Percentiles rank a stretch among this genome's conserved stretches.
Conservation (phyloP, 1,140 invertebrate species). For the Aphelenchoides besseyi region DNA sequence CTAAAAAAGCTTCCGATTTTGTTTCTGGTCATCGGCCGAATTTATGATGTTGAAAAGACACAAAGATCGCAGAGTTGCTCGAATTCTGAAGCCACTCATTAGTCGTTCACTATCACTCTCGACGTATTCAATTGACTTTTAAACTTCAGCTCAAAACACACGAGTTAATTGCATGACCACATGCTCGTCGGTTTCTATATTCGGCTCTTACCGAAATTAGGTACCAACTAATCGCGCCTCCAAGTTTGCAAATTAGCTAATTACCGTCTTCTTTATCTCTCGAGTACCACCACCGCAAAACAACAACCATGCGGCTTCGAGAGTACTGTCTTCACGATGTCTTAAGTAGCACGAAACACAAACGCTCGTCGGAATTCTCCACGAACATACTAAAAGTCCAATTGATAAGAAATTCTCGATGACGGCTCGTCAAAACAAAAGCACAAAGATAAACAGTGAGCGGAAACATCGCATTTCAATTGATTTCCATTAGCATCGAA, state of each 20-base stretch:
- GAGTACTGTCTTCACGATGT: neutral
- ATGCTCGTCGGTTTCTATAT: too few species aligned
- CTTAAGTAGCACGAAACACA: neutral
- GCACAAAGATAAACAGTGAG: neutral
- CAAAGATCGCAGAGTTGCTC: neutral
- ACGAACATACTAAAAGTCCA: neutral
- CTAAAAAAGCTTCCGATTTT: too few species aligned
- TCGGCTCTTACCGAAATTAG: neutral
- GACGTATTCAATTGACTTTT: neutral
- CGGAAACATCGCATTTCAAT: neutral
- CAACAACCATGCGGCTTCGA: neutral
- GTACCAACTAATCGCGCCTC: neutral
- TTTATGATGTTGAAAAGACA: too few species aligned
- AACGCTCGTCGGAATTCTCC: neutral
- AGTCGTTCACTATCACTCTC: neutral
- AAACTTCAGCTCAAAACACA: neutral
- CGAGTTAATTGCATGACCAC: too few species aligned
- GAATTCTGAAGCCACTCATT: neutral
- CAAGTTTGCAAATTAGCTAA: neutral
- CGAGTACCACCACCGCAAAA: neutral
- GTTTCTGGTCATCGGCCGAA: too few species aligned
- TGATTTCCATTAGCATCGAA: neutral
- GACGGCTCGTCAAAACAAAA: slow-evolving; percentile 1
- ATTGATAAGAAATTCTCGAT: too few species aligned
- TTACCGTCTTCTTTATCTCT: neutral